These are phyloP conservation scores for Rhabdomys pumilio DNA, from an alignment of 2,797 vertebrate genomes.

Conservation along the genomic window DNA sequence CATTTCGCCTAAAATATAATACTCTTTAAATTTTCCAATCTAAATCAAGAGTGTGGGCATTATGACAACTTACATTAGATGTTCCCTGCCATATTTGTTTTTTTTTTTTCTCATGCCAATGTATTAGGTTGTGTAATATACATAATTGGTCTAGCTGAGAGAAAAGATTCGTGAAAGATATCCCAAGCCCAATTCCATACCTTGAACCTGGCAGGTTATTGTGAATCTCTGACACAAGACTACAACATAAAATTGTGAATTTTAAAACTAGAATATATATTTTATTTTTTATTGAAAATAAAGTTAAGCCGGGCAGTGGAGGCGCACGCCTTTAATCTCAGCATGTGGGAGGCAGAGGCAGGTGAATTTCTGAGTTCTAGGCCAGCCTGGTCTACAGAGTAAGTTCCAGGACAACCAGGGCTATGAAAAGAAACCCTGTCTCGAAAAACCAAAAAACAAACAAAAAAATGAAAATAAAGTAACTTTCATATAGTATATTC, in stretches of 20 bases:
- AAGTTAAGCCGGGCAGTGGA: too few relatives aligned
- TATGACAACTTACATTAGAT: not conserved
- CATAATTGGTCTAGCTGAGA: not conserved
- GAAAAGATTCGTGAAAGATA: not conserved
- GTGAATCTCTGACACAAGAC: accelerated
- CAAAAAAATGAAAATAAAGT: too few relatives aligned
- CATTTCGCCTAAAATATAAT: not conserved
- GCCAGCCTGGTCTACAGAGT: too few relatives aligned
- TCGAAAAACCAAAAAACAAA: too few relatives aligned
- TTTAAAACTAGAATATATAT: not conserved
- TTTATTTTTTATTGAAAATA: not conserved
- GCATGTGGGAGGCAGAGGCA: too few relatives aligned
- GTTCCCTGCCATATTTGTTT: not conserved
- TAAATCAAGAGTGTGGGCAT: not conserved
- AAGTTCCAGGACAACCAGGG: too few relatives aligned
- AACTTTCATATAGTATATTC: not conserved
- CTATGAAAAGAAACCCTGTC: too few relatives aligned
- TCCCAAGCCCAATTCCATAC: not conserved
- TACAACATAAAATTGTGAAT: not conserved
- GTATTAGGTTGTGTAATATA: not conserved
- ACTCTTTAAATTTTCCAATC: not conserved
- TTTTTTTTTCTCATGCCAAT: not conserved
- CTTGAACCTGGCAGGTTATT: not conserved
- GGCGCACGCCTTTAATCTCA: too few relatives aligned
- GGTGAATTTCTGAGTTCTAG: too few relatives aligned